These are phyloP conservation scores for Stegodyphus dumicola DNA, from an alignment of 1,140 invertebrate species.

Conservation along the genomic window DNA sequence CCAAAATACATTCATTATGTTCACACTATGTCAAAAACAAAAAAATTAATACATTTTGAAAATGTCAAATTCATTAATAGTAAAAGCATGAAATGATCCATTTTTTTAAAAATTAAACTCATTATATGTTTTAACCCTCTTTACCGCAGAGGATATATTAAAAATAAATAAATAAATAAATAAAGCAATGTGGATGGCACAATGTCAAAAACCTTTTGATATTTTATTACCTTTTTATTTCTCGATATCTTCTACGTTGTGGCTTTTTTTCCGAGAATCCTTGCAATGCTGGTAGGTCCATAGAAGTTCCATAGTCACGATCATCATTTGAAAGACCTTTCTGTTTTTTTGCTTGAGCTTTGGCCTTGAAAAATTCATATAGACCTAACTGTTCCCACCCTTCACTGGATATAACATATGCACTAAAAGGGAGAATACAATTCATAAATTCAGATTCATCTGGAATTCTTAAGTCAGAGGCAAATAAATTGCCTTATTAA, in stretches of 20 bases:
- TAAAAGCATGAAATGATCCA: too few relatives aligned
- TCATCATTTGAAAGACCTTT: constrained; percentile 25
- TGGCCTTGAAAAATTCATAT: constrained; percentile 97
- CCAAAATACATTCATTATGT: too few relatives aligned
- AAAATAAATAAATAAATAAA: too few relatives aligned
- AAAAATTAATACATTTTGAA: too few relatives aligned
- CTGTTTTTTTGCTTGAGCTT: constrained; percentile 87
- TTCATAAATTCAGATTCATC: not conserved
- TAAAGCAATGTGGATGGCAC: too few relatives aligned
- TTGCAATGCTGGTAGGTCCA: constrained; percentile 19
- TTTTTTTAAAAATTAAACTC: too few relatives aligned
- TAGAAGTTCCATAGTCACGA: constrained; percentile 12
- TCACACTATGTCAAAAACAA: too few relatives aligned
- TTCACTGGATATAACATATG: constrained; percentile 75
- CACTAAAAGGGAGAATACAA: constrained; percentile 8
- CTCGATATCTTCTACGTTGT: constrained; percentile 27
- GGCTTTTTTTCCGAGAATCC: constrained; percentile 17
- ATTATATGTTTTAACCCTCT: too few relatives aligned
- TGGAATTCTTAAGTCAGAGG: too few relatives aligned
- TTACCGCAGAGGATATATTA: too few relatives aligned
- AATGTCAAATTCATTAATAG: too few relatives aligned
- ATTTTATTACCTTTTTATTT: constrained; percentile 42
- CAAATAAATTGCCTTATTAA: not conserved
- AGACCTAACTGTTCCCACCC: constrained; percentile 97
- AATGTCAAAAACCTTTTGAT: too few relatives aligned